Conservation (phyloP, 2,888 invertebrate species). For the Lucinisca nassula region DNA sequence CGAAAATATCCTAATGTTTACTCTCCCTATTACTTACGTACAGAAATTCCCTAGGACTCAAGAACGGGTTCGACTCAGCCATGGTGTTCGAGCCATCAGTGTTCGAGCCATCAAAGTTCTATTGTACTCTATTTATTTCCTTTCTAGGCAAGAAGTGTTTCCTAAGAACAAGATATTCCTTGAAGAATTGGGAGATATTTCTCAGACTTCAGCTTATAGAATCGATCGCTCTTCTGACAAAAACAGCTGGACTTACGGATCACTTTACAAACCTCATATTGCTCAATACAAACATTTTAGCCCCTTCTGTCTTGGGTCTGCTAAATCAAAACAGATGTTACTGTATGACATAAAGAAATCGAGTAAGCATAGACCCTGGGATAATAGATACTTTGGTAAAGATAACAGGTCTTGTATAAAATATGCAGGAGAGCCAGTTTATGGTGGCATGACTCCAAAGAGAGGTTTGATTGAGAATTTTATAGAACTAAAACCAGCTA, state of each 20-base stretch:
- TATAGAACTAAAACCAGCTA: constrained; percentile 7
- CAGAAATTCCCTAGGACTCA: too few species aligned
- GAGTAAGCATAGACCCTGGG: constrained; percentile 55
- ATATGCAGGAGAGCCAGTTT: constrained; percentile 33
- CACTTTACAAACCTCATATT: constrained; percentile 85
- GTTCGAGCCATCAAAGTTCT: too few species aligned
- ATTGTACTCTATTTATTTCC: too few species aligned
- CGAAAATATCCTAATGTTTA: too few species aligned
- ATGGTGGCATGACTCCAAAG: background rate
- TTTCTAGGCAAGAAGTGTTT: constrained; percentile 55
- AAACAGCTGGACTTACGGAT: constrained; percentile 85
- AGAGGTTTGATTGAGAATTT: background rate
- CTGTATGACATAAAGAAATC: constrained; percentile 51
- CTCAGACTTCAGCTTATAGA: constrained; percentile 83
- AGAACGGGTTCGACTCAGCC: too few species aligned
- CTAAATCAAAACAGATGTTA: constrained; percentile 14
- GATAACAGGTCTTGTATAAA: constrained; percentile 67
- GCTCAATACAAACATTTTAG: constrained; percentile 77
- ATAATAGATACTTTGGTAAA: constrained; percentile 78
- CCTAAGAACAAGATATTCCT: constrained; percentile 79
- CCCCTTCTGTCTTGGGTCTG: constrained; percentile 66
- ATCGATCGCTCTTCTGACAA: constrained; percentile 84
- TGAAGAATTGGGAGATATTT: constrained; percentile 80
- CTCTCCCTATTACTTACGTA: too few species aligned
- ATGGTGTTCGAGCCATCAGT: too few species aligned